Base-by-base conservation (phyloP, 2,113 vertebrate genomes). In the Catharus fuscescens region DNA sequence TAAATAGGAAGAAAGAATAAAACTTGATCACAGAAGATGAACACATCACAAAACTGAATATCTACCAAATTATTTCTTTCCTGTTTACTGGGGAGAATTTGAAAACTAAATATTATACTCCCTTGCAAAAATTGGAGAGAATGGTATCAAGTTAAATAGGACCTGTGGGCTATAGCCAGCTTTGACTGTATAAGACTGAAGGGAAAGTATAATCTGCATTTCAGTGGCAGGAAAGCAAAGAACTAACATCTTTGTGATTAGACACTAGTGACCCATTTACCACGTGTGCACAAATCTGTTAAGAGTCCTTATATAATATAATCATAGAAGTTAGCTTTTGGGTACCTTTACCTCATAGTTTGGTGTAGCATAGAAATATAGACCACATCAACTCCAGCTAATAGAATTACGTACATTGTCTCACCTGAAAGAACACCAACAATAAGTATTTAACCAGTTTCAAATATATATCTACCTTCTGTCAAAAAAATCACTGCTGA, bases 21-120 rank as follows among this genome's bases (percentile, higher is more conserved):
- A 73, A 47, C 61, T 95, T 94, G 86, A 96, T 69, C 72, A 95
- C 48, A 79, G 42, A 50, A 89, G 60, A 94, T 83, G 84, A 97
- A 92, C 36, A 83, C 26, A 79, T 82, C 81, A 83, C 72, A 90
- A 89, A 90, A 91, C 34, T 50, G 70, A 91, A 95, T 61, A 47
- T 59, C 18, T 78, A 72, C 34, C 31, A 36, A 84, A 91, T 66
- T 34, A 92, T 96, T 92, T 87, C 93, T 92, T 92, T 56, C 45
- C 73, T 86, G n/a, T 77, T 96, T 90, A 76, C 48, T 61, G 54
- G 81, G 53, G 71, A 91, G 38, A 81, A 31, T 82, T 95, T 93
- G 86, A 96, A 97, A 95, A 67, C 64, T 86, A 93, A 96, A 82
- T 90, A 79, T 66, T 89, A n/a, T 34, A 29, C 0, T 24, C 44